These are phyloP conservation scores for Drosophila siamana DNA, from an alignment of 2,888 invertebrate genomes.

Conservation along the genomic window DNA sequence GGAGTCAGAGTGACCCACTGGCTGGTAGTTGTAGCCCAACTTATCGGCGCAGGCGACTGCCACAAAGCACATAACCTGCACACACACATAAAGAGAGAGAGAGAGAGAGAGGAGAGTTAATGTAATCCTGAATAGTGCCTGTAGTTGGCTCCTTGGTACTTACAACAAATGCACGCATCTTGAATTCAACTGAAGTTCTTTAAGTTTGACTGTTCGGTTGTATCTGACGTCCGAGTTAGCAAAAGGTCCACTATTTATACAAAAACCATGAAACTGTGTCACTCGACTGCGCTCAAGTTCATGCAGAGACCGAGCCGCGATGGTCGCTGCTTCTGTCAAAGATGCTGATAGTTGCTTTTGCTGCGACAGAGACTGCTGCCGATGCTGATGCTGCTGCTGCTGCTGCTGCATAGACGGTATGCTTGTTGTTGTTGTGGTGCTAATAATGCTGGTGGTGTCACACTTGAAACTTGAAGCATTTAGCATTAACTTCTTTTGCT, in stretches of 20 bases:
- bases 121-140: constrained; percentile 48
- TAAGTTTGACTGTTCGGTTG: constrained; percentile 69
- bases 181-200: constrained; percentile 68
- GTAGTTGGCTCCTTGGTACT: constrained; percentile 48
- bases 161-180: constrained; percentile 81
- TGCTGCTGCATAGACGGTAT: constrained; percentile 1
- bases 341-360: constrained; percentile 15
- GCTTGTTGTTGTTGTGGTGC: constrained; percentile 12
- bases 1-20: constrained; percentile 65
- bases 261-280: constrained; percentile 71
- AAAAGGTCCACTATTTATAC: constrained; percentile 75
- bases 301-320: constrained; percentile 64
- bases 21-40: constrained; percentile 82
- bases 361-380: constrained; percentile 1
- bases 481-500: constrained; percentile 70
- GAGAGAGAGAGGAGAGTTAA: constrained; percentile 6
- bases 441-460: constrained; percentile 23
- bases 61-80: constrained; percentile 78
- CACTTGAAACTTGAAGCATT: constrained; percentile 49
- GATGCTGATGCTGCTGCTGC: constrained; percentile 10
- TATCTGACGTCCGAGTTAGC: constrained; percentile 66
- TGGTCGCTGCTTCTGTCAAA: constrained; percentile 39
- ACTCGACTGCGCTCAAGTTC: constrained; percentile 78
- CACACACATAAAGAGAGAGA: constrained; percentile 1
- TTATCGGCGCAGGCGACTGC: constrained; percentile 80